phyloP scores from a whole-genome alignment of 2,888 invertebrate genomes.

The Melanchra persicariae region DNA sequence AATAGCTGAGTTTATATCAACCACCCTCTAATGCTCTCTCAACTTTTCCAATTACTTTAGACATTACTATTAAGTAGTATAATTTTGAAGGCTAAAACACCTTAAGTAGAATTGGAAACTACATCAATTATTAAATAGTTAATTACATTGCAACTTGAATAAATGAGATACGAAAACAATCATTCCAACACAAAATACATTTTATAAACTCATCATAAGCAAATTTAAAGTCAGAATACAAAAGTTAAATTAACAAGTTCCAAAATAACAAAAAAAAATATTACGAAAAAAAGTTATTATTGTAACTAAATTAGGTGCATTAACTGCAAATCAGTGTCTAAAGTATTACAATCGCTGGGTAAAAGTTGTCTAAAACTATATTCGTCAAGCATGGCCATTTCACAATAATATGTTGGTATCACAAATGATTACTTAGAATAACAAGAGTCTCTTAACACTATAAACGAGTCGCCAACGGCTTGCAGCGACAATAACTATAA shows the following conservation, averaged over 20 bases:
- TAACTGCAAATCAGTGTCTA: conserved; percentile 35
- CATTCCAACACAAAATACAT: conserved; percentile 48
- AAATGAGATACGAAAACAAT: conserved; percentile 44
- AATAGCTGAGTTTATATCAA: conserved; percentile 43
- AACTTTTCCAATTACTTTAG: conserved; percentile 44
- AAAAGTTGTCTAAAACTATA: conserved; percentile 61
- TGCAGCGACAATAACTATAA: conserved; percentile 62
- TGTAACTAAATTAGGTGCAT: conserved; percentile 28
- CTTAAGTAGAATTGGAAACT: conserved; percentile 50
- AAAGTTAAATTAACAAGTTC: conserved; percentile 37
- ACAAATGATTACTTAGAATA: conserved; percentile 70
- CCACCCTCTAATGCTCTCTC: conserved; percentile 32
- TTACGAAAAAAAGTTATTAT: conserved; percentile 18
- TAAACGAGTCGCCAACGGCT: conserved; percentile 54
- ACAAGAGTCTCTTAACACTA: conserved; percentile 62
- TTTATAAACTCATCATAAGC: conserved; percentile 43
- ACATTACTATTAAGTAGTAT: conserved; percentile 42
- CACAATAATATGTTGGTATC: conserved; percentile 65
- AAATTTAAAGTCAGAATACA: conserved; percentile 42
- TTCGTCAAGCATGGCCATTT: conserved; percentile 69
- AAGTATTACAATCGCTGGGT: conserved; percentile 61
- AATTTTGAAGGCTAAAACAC: conserved; percentile 62
- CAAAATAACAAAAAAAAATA: conserved; percentile 28
- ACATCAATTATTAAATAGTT: conserved; percentile 44
- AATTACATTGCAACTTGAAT: conserved; percentile 31